These are phyloP conservation scores for Epinephelus awoara DNA, from an alignment of 2,797 vertebrate species.

Conservation along the genomic window DNA sequence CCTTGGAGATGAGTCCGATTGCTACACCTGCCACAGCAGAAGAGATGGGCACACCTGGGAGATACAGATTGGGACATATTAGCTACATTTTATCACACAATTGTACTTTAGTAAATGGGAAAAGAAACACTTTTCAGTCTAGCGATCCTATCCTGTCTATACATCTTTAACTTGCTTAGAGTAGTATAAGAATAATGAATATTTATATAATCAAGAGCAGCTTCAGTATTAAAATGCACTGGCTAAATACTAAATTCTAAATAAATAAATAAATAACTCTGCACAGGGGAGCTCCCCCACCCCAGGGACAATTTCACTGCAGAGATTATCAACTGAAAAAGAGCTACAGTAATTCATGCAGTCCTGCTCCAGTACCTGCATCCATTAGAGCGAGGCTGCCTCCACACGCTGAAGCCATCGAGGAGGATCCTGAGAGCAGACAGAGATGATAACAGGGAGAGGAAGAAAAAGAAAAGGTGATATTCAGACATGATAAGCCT, in stretches of 20 bases:
- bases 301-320: too few species aligned
- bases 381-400: conserved; percentile 98
- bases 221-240: neutral
- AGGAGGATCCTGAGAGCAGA: conserved; percentile 91
- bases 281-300: too few species aligned
- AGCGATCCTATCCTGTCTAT: neutral
- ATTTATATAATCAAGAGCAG: neutral
- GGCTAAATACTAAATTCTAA: neutral
- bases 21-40: conserved; percentile 95
- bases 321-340: neutral
- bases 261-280: too few species aligned
- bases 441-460: neutral
- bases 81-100: neutral
- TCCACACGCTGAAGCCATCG: conserved; percentile 97
- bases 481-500: neutral
- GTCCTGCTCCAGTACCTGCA: conserved; percentile 88
- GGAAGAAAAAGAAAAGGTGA: neutral
- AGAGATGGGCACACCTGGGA: conserved; percentile 93
- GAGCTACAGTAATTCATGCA: neutral
- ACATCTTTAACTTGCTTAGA: too few species aligned
- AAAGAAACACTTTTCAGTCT: neutral
- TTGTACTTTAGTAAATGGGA: neutral
- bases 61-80: conserved; percentile 28
- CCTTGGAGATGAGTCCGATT: conserved; percentile 92
- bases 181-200: too few species aligned